Evolutionary conservation across 1,140 invertebrate species (phyloP), one percentile per base, ranked within the genome.

Genomic region (Drosophila takahashii): DNA sequence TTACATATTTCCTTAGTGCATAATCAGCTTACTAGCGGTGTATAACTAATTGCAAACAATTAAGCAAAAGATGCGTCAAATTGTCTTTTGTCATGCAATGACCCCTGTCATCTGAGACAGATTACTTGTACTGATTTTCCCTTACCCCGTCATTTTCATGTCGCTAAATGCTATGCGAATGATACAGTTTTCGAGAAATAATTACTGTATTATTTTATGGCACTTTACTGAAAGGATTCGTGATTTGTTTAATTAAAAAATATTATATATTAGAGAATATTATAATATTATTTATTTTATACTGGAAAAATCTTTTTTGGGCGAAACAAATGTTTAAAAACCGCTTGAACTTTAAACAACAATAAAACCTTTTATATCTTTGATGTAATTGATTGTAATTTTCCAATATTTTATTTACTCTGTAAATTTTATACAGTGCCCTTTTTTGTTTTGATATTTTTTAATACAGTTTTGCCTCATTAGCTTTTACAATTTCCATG

Each of bases 21-120:
- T 85, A 85, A 85, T 85, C 32, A 58, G 61, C 59, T 59, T 60
- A 47, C 50, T 48, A 53, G 48, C 41, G 51, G 57, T 64, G 59
- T 74, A 22, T 13, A 26, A 65, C 77, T 81, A 85, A 85, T 86
- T 86, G 74, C 65, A 66, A 70, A 59, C 74, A 86, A 86, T 85
- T 75, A 81, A 42, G 50, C 36, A 36, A 61, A 73, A 77, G 32
- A 77, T 65, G 54, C 42, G 34, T 41, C 4, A 80, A 75, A 86
- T 69, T 64, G 32, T 61, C 32, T 42, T n/a, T 50, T 45, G n/a
- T 61, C 81, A 86, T 75, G 80, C 77, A 58, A 70, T 29, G 11
- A 45, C 9, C 48, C 34, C 11, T 18, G 36, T 27, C 64, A 61
- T 37, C 32, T 60, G 51, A 50, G 36, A 54, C 22, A 27, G 22